Percentiles rank a stretch among this genome's conserved stretches.
phyloP scores from a whole-genome alignment of 2,113 vertebrate species.

The Synodontis membranacea region DNA sequence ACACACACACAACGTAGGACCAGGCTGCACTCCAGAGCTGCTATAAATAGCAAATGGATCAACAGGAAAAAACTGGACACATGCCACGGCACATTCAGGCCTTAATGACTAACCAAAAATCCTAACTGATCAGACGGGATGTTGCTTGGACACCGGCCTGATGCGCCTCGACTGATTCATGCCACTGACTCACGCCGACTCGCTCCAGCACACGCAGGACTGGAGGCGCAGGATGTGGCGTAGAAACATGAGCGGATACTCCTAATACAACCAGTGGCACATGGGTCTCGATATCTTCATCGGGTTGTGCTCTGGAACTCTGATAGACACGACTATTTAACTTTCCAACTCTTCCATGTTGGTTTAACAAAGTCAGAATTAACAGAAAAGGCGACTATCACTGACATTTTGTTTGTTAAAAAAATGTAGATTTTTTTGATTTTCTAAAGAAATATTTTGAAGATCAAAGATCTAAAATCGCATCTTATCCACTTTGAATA shows the following conservation, averaged over 20 bases:
- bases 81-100: conserved; percentile 58
- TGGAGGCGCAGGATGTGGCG: not conserved
- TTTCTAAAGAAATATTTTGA: too few relatives aligned
- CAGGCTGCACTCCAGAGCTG: conserved; percentile 47
- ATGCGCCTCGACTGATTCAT: conserved; percentile 1
- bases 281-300: too few relatives aligned
- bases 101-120: conserved; percentile 59
- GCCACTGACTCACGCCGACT: conserved; percentile 21
- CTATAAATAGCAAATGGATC: conserved; percentile 71
- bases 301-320: not conserved
- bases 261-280: not conserved
- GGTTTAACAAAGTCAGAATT: too few relatives aligned
- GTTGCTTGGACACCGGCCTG: not conserved
- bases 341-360: too few relatives aligned
- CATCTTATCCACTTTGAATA: not conserved
- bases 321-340: not conserved
- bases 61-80: conserved; percentile 64
- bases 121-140: conserved; percentile 55
- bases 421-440: too few relatives aligned
- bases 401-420: too few relatives aligned
- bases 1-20: conserved; percentile 24
- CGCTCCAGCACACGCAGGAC: not conserved
- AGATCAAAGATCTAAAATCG: not conserved
- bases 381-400: too few relatives aligned
- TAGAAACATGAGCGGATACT: not conserved